phyloP scores from a whole-genome alignment of 1,140 invertebrate genomes.

The Platyura marginata region DNA sequence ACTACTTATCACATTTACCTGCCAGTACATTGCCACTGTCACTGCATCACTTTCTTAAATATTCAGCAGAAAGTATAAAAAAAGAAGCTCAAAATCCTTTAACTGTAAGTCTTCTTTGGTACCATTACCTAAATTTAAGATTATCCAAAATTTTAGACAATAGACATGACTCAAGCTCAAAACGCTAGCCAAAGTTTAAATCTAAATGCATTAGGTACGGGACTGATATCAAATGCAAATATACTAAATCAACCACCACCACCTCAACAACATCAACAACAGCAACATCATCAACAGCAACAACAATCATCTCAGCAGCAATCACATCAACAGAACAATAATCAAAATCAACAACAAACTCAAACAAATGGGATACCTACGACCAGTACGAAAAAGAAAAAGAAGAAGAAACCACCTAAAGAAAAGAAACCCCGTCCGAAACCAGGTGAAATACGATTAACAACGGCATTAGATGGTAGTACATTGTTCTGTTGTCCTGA shows the following conservation, averaged over 20 bases:
- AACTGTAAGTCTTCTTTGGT: not conserved
- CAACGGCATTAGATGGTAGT: conserved; percentile 63
- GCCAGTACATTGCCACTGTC: conserved; percentile 56
- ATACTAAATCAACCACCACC: conserved; percentile 6
- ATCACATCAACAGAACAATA: conserved; percentile 11
- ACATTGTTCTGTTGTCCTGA: conserved; percentile 70
- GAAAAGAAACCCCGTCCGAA: conserved; percentile 64
- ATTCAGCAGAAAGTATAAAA: conserved; percentile 58
- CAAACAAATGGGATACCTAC: conserved; percentile 5
- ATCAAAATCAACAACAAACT: conserved; percentile 2
- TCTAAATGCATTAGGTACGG: conserved; percentile 18
- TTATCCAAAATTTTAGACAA: not conserved
- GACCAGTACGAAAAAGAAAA: conserved; percentile 48
- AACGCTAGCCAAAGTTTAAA: conserved; percentile 18
- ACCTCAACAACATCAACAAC: conserved; percentile 11
- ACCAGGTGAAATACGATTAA: conserved; percentile 62
- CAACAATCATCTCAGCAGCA: conserved; percentile 10
- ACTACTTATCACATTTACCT: conserved; percentile 57
- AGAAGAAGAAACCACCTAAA: conserved; percentile 61
- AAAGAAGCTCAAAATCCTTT: conserved; percentile 35
- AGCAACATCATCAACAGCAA: conserved; percentile 2
- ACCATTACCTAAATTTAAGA: not conserved
- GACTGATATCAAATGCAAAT: not conserved
- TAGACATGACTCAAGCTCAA: conserved; percentile 16
- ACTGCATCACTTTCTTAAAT: conserved; percentile 67